Evolutionary conservation across 2,113 vertebrate genomes (phyloP).

Genomic region (Cephalopterus ornatus): DNA sequence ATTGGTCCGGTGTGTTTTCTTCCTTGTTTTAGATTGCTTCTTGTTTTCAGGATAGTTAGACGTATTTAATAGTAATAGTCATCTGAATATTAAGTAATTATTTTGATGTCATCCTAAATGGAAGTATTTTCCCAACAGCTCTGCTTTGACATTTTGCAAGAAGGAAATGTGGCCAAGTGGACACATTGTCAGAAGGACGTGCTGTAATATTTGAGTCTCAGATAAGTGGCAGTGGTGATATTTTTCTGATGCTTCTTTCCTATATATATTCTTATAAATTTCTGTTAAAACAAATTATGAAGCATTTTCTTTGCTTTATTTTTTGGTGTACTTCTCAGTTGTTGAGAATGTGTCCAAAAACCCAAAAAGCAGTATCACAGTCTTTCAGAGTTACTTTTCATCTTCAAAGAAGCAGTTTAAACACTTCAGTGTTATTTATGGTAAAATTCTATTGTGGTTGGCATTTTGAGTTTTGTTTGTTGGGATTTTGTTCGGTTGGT

Average conservation of each 20-base stretch:
- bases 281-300: not conserved
- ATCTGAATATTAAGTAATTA: not conserved
- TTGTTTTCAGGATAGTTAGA: not conserved
- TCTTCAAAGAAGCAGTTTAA: not conserved
- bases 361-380: not conserved
- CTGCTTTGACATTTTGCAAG: not conserved
- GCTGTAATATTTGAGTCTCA: not conserved
- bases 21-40: not conserved
- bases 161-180: not conserved
- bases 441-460: not conserved
- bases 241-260: not conserved
- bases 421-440: not conserved
- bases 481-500: not conserved
- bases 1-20: not conserved
- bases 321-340: not conserved
- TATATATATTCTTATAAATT: not conserved
- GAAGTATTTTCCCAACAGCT: not conserved
- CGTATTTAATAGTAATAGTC: not conserved
- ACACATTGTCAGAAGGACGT: not conserved
- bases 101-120: not conserved
- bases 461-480: not conserved
- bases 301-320: not conserved
- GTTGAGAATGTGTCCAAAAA: not conserved
- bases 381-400: not conserved
- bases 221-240: not conserved